Conservation (phyloP, 2,888 invertebrate species). For the Heliconius sara region DNA sequence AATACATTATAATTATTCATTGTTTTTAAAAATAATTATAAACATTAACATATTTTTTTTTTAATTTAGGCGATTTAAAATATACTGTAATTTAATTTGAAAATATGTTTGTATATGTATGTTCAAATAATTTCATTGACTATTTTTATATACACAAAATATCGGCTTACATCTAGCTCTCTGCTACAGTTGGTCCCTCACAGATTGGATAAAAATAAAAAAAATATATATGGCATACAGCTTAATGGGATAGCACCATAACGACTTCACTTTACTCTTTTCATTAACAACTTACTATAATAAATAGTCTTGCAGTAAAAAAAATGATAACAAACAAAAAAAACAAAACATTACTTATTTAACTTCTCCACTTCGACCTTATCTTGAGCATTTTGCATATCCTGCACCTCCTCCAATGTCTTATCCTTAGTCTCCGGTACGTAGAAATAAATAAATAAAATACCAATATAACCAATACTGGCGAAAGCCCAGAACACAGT, state of each 20-base stretch:
- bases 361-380: conserved; percentile 57
- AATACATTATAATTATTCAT: neutral
- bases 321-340: neutral
- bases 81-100: neutral
- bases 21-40: neutral
- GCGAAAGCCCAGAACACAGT: conserved; percentile 85
- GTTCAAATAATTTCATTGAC: neutral
- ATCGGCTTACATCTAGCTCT: neutral
- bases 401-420: conserved; percentile 85
- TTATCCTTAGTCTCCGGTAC: conserved; percentile 87
- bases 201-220: neutral
- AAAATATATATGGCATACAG: neutral
- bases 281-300: neutral
- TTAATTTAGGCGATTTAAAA: neutral
- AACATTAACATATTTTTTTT: neutral
- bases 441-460: conserved; percentile 82
- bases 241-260: neutral
- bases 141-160: neutral
- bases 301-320: neutral
- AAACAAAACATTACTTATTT: conserved; percentile 35
- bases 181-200: neutral
- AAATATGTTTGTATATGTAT: neutral
- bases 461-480: conserved; percentile 79
- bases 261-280: neutral
- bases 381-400: conserved; percentile 67